Base-by-base conservation (phyloP, 2,888 invertebrate species). In the Lithophane semibrunnea region DNA sequence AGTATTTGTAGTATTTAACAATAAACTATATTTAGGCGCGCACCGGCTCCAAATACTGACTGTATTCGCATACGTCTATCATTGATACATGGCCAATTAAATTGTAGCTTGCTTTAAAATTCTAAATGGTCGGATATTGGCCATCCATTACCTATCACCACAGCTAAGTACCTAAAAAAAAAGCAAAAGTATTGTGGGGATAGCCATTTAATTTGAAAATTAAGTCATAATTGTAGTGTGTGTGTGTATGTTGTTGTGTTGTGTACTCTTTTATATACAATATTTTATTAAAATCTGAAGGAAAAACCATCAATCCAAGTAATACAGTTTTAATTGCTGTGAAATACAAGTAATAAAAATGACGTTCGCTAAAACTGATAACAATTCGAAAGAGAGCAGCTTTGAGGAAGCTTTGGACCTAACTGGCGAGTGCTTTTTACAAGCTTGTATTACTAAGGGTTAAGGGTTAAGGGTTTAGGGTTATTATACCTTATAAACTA, bases 321-420 rank as follows among this genome's bases (percentile, higher is more conserved):
- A 49, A 12, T 37, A 16, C 8, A 47, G 24, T 18, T n/a, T n/a
- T 4, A 70, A 24, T 16, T 24, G 10, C 16, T 21, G 44, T 68
- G n/a, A 52, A 54, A 60, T n/a, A 18, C 29, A 29, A 29, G 29
- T 29, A 1, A 29, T 16, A 37, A 76, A 80, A 79, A 86, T 86
- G 86, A 49, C 52, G 16, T 64, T 60, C 9, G 37, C 47, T 1
- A 58, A 69, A 42, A 16, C 58, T 60, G 83, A 75, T 12, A 21
- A 29, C 12, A 54, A 37, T 7, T 47, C 66, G 5, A 82, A 82
- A 56, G 77, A 71, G 47, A 65, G 37, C 13, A 73, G 63, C 21
- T 86, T 75, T 63, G 86, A 86, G 69, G 77, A 82, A n/a, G 85
- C 86, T 29, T 69, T 87, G 61, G 73, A 84, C 37, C 71, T 79